Base-by-base conservation (phyloP, 1,140 invertebrate genomes). In the Plectrocnemia conspersa region DNA sequence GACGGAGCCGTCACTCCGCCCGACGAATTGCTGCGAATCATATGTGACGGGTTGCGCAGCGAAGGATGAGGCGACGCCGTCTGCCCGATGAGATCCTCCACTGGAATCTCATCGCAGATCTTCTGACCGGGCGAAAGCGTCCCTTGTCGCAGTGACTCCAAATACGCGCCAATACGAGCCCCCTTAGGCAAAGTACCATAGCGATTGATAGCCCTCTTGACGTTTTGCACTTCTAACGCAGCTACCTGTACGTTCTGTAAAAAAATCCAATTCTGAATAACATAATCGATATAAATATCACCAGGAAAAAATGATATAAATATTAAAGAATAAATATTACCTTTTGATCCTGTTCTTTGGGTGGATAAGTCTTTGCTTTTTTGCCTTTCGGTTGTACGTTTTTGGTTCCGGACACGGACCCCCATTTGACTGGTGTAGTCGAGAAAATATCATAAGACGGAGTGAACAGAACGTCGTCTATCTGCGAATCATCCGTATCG, bases 181-280 rank as follows among this genome's bases (percentile, higher is more conserved):
- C 90, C 92, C 74, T 98, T 99, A 0, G 95, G 95, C 53, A 94
- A 67, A 9, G 96, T 98, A 3, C 95, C 95, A 68, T 97, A 98
- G n/a, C 92, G 82, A 73, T 93, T 96, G 49, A 97, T 96, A 4
- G 93, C 93, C 61, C 91, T 84, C 65, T 94, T 91, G 47, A 98
- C 93, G 78, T 97, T 97, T 72, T 96, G 91, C 58, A 96, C 93
- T 75, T 97, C 94, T 54, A 98, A 76, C 11, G 93, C 89, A 58
- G 89, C 91, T 47, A 94, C 88, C 67, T 83, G 82, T 15, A 88
- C 82, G 59, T 81, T 77, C 72, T 80, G 71, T 57, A 76, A 74
- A 40, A 69, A 70, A 52, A 22, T 62, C 42, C 13, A 13, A 13
- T 45, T 45, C 22, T 45, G 10, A 45, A 19, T 23, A 23, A n/a